Percentiles rank a stretch among this genome's conserved stretches.
phyloP scores from a whole-genome alignment of 2,113 vertebrate genomes.

The Cranoglanis bouderius region DNA sequence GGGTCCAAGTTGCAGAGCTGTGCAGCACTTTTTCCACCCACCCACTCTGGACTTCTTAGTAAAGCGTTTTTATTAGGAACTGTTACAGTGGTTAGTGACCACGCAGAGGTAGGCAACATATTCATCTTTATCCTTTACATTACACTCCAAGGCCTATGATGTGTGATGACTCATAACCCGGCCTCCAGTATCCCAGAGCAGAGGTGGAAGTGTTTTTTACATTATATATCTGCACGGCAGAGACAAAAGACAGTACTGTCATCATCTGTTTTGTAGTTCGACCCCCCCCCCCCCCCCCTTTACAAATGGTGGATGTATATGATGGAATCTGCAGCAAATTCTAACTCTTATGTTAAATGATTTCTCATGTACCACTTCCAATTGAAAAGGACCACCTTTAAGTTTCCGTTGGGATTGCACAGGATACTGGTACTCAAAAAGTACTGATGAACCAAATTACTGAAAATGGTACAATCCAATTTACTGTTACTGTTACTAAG shows the following conservation, averaged over 20 bases:
- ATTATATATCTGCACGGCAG: slow-evolving; percentile 50
- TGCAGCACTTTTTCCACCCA: slow-evolving; percentile 8
- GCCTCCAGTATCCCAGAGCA: slow-evolving; percentile 40
- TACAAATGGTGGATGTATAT: slow-evolving; percentile 44
- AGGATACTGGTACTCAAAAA: background rate
- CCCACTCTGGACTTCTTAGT: slow-evolving; percentile 42
- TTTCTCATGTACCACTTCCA: slow-evolving; percentile 9
- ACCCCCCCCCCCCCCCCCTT: background rate
- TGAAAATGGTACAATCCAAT: background rate
- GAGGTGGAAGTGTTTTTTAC: slow-evolving; percentile 63
- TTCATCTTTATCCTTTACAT: slow-evolving; percentile 45
- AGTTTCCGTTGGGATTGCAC: background rate
- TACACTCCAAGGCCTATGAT: slow-evolving; percentile 42
- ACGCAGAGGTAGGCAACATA: slow-evolving; percentile 31
- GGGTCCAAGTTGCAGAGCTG: slow-evolving; percentile 12
- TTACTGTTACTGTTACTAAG: background rate
- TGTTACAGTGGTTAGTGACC: slow-evolving; percentile 52
- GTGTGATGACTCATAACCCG: slow-evolving; percentile 46
- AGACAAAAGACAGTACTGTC: slow-evolving; percentile 52
- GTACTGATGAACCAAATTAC: background rate
- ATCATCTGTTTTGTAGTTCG: slow-evolving; percentile 57
- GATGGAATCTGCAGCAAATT: slow-evolving; percentile 57
- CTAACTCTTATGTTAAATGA: slow-evolving; percentile 35
- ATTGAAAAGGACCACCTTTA: slow-evolving; percentile 18
- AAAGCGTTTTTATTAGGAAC: slow-evolving; percentile 52